Percentiles rank a stretch among this genome's conserved stretches.
Evolutionary conservation across 2,113 vertebrate genomes (phyloP).

Genomic region (Campylorhamphus procurvoides): DNA sequence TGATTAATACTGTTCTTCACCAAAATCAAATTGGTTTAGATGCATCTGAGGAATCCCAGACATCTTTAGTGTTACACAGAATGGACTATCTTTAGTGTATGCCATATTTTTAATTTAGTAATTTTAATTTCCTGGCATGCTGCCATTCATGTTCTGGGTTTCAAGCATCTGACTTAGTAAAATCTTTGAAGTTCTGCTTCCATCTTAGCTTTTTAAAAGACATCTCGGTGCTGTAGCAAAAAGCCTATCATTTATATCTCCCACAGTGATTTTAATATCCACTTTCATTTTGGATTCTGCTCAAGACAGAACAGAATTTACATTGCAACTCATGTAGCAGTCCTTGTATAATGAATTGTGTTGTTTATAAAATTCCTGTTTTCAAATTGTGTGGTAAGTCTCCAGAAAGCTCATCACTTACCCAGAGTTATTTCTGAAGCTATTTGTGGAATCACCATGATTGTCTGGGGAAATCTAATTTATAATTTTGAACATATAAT

Average conservation of each 20-base stretch:
- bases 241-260: background rate
- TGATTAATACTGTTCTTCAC: background rate
- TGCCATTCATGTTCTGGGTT: background rate
- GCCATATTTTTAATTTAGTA: background rate
- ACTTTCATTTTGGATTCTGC: conserved; percentile 34
- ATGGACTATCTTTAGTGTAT: background rate
- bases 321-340: conserved; percentile 49
- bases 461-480: conserved; percentile 69
- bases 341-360: conserved; percentile 27
- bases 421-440: conserved; percentile 55
- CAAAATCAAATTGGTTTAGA: background rate
- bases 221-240: background rate
- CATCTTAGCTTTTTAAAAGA: background rate
- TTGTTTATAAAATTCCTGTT: conserved; percentile 57
- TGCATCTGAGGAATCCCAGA: background rate
- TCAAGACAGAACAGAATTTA: background rate
- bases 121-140: background rate
- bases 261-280: background rate
- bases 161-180: background rate
- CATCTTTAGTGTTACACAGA: background rate
- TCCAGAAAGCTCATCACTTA: conserved; percentile 64
- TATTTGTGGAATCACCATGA: conserved; percentile 67
- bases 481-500: conserved; percentile 66
- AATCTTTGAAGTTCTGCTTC: background rate
- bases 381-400: conserved; percentile 56